Evolutionary conservation across 2,113 vertebrate species (phyloP).

Genomic region (Indicator indicator): DNA sequence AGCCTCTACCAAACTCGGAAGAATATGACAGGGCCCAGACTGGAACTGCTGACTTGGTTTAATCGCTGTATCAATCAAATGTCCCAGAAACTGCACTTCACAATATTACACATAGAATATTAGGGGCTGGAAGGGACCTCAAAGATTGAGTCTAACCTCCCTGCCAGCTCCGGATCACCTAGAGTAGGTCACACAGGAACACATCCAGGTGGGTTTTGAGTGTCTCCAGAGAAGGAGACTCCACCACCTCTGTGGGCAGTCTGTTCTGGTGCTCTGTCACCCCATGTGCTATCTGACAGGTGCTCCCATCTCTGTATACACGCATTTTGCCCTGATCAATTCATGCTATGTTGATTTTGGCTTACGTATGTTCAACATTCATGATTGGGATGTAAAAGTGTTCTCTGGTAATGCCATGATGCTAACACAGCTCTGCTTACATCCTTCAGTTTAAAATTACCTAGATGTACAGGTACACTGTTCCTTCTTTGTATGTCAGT

Average conservation of each 20-base stretch:
- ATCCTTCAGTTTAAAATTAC: neutral
- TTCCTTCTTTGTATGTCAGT: neutral
- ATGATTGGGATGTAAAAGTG: neutral
- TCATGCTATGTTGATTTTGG: neutral
- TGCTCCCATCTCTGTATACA: too few relatives aligned
- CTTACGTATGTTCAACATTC: neutral
- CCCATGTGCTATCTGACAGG: too few relatives aligned
- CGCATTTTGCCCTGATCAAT: neutral
- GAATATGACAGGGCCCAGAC: rapidly evolving
- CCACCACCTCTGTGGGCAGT: too few relatives aligned
- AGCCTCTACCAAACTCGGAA: neutral
- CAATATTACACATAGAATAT: too few relatives aligned
- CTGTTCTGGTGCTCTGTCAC: too few relatives aligned
- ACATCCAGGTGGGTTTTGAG: too few relatives aligned
- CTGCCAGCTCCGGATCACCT: too few relatives aligned
- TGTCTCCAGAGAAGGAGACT: too few relatives aligned
- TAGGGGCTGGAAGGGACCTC: too few relatives aligned
- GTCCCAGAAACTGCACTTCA: neutral
- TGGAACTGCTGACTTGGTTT: neutral
- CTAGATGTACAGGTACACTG: neutral
- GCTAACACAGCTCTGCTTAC: neutral
- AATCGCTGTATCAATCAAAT: neutral
- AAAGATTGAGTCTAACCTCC: too few relatives aligned
- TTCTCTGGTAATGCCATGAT: neutral
- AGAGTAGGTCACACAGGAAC: too few relatives aligned